A percentile compares a stretch with the other conserved stretches of the same genome.
Evolutionary conservation across 1,140 invertebrate species (phyloP).

Genomic region (Neelides sp.): DNA sequence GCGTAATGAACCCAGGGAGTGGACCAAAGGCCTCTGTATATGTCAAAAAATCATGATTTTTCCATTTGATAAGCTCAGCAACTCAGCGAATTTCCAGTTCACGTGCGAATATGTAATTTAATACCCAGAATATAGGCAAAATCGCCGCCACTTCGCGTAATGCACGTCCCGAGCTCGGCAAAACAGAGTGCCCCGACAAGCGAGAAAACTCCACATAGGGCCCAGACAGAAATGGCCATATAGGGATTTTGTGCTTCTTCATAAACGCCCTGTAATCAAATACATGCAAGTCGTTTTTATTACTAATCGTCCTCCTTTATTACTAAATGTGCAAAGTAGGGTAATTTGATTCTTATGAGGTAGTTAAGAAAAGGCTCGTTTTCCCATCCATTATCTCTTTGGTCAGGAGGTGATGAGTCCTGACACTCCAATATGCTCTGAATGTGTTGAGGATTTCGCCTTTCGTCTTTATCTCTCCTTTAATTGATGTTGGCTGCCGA

Average conservation of each 20-base stretch:
- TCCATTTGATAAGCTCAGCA: neutral
- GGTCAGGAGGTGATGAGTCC: no score
- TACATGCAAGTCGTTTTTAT: no score
- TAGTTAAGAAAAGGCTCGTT: no score
- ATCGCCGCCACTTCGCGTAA: slow-evolving; percentile 64
- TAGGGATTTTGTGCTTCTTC: slow-evolving; percentile 44
- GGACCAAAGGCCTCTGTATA: slow-evolving; percentile 61
- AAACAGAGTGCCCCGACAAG: slow-evolving; percentile 67
- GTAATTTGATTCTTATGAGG: no score
- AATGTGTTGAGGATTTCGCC: no score
- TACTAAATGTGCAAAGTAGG: no score
- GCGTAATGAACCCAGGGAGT: slow-evolving; percentile 68
- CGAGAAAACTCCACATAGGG: slow-evolving; percentile 56
- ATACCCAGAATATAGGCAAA: slow-evolving; percentile 64
- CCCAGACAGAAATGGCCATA: slow-evolving; percentile 58
- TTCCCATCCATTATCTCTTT: no score
- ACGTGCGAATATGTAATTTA: neutral
- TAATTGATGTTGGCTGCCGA: no score
- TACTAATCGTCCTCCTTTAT: no score
- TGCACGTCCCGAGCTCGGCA: slow-evolving; percentile 59
- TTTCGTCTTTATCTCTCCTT: no score
- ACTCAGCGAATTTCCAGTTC: neutral
- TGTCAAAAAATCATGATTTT: neutral
- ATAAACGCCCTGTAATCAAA: slow-evolving; percentile 45
- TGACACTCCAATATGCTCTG: no score